phyloP scores from a whole-genome alignment of 1,140 invertebrate genomes.

The Lordiphosa clarofinis region DNA sequence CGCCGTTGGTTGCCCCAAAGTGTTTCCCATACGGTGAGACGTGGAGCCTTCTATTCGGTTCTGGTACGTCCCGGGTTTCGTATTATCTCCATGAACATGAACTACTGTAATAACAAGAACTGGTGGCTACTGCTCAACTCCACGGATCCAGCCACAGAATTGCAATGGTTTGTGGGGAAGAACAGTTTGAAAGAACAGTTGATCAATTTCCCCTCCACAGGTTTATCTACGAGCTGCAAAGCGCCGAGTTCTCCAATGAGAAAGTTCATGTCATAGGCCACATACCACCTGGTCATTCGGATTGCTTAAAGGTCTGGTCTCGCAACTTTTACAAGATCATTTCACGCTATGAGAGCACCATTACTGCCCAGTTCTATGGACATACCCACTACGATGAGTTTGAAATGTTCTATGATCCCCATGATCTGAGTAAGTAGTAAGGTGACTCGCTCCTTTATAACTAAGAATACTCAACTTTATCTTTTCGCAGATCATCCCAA shows the following conservation, averaged over 20 bases:
- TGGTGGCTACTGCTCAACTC: constrained; percentile 98
- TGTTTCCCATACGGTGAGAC: constrained; percentile 89
- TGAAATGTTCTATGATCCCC: constrained; percentile 93
- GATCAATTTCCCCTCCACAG: neutral
- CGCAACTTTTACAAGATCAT: constrained; percentile 95
- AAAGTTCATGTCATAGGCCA: constrained; percentile 99
- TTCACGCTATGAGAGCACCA: constrained; percentile 93
- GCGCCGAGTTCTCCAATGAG: constrained; percentile 94
- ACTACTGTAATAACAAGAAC: constrained; percentile 97
- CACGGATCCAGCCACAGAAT: constrained; percentile 95
- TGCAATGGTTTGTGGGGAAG: constrained; percentile 86
- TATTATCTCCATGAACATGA: constrained; percentile 95
- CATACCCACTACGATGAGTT: constrained; percentile 98
- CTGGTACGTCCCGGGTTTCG: constrained; percentile 93
- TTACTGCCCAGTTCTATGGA: constrained; percentile 96
- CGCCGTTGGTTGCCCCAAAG: constrained; percentile 92
- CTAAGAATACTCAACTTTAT: neutral
- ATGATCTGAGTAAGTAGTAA: constrained; percentile 84
- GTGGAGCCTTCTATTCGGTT: constrained; percentile 94
- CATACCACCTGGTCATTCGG: constrained; percentile 96
- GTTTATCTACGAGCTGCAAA: constrained; percentile 94
- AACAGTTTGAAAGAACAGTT: too few relatives aligned
- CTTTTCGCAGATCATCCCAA: constrained; percentile 84
- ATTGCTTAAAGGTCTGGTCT: constrained; percentile 96
- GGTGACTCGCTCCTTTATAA: too few relatives aligned